Conservation (phyloP, 2,113 vertebrate species). For the Gymnobelideus leadbeateri region DNA sequence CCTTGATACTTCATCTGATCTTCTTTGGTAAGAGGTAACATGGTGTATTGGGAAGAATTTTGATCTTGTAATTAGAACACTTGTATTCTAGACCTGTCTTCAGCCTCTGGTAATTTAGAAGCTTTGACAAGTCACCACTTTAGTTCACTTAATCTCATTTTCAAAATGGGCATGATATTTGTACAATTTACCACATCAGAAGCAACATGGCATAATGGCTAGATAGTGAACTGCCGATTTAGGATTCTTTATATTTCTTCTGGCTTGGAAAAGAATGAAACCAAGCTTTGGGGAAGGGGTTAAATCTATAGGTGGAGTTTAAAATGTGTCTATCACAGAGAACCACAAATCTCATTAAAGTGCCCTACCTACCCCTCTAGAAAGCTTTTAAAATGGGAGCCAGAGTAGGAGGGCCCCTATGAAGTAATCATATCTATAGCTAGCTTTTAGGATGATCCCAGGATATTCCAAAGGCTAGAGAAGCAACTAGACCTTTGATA, state of each 20-base stretch:
- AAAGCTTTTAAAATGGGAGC: not conserved
- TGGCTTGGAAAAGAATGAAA: not conserved
- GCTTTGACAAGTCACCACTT: not conserved
- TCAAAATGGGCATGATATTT: not conserved
- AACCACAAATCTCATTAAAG: not conserved
- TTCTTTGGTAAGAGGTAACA: not conserved
- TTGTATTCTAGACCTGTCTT: not conserved
- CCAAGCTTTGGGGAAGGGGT: not conserved
- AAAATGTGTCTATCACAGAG: not conserved
- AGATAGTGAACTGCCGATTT: not conserved
- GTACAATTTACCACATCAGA: not conserved
- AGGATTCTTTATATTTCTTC: not conserved
- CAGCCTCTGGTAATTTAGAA: not conserved
- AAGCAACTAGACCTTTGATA: not conserved
- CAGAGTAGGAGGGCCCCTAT: not conserved
- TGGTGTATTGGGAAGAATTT: not conserved
- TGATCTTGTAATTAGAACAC: not conserved
- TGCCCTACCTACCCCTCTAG: not conserved
- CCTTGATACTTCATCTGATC: too few relatives aligned
- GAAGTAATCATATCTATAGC: not conserved
- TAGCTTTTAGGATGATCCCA: not conserved
- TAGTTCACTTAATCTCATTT: not conserved
- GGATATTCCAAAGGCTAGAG: not conserved
- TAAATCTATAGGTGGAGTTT: not conserved
- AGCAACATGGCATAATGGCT: not conserved